Conservation (phyloP, 35 echinoderm and acorn worm genomes). For the Lytechinus pictus region DNA sequence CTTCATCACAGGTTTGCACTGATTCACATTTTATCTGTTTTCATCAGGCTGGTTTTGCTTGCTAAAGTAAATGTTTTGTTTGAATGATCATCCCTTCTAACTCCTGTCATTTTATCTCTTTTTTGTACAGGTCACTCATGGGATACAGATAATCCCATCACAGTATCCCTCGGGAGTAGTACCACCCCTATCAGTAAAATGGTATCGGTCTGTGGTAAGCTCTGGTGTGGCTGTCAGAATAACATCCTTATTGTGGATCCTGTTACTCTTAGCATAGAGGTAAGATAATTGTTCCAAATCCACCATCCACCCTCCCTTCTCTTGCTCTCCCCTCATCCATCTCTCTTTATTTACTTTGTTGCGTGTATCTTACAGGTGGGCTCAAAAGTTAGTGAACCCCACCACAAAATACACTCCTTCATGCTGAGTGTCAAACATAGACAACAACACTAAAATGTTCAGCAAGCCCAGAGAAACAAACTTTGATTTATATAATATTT, state of each 20-base stretch:
- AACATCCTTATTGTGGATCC: slow-evolving; percentile 94
- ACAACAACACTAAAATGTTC: no score
- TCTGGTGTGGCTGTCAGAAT: slow-evolving; percentile 98
- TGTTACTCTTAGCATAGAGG: slow-evolving; percentile 83
- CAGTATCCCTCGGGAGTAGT: slow-evolving; percentile 91
- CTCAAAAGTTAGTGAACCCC: no score
- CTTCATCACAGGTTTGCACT: not conserved
- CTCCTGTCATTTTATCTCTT: not conserved
- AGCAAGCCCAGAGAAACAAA: no score
- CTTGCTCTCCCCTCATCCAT: not conserved
- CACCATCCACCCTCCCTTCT: not conserved
- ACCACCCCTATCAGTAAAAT: slow-evolving; percentile 95
- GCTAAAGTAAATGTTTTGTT: no score
- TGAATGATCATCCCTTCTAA: not conserved
- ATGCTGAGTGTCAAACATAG: no score
- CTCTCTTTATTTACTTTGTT: no score
- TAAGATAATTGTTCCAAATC: slow-evolving; percentile 45
- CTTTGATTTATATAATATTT: no score
- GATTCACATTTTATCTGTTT: not conserved
- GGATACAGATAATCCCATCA: slow-evolving; percentile 86
- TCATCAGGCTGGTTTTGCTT: no score
- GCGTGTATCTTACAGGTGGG: no score
- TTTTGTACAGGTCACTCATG: slow-evolving; percentile 77
- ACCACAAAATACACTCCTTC: no score
- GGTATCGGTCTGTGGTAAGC: slow-evolving; percentile 93